Conservation (phyloP, 2,888 invertebrate species). For the Melanotus villosus region DNA sequence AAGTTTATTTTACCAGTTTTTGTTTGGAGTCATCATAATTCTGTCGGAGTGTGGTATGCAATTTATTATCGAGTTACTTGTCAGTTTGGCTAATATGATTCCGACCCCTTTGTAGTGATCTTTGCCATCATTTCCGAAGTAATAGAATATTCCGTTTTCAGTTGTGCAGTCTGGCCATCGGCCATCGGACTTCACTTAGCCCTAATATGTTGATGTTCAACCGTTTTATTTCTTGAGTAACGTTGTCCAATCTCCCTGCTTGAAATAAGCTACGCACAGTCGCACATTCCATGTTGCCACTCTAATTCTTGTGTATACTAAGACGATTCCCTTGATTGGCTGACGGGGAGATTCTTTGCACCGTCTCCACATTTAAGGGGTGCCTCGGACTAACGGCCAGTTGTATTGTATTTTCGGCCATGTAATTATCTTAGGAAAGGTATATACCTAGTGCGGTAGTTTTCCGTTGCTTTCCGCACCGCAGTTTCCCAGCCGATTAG, state of each 20-base stretch:
- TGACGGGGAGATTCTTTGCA: neutral
- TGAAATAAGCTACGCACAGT: neutral
- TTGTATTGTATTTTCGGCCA: no score
- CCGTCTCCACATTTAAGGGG: neutral
- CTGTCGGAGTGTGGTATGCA: neutral
- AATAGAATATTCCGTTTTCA: constrained; percentile 7
- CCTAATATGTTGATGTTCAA: constrained; percentile 7
- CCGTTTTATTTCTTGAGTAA: constrained; percentile 4
- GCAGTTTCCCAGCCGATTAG: no score
- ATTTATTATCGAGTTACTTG: neutral
- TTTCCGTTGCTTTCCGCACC: no score
- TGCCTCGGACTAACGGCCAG: no score
- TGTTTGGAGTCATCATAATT: neutral
- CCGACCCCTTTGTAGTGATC: neutral
- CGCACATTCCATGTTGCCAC: constrained; percentile 6
- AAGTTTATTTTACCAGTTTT: neutral
- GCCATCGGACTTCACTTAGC: constrained; percentile 6
- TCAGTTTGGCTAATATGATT: neutral
- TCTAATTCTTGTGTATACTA: constrained; percentile 4
- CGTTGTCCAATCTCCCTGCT: constrained; percentile 1
- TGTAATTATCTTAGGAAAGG: no score
- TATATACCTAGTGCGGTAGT: no score
- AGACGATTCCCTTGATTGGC: constrained; percentile 6
- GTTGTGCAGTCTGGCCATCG: constrained; percentile 1
- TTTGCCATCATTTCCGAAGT: constrained; percentile 2